Evolutionary conservation across 2,797 vertebrate species (phyloP), one percentile per base, ranked within the genome.

Genomic region (Phrynocephalus vlangalii): DNA sequence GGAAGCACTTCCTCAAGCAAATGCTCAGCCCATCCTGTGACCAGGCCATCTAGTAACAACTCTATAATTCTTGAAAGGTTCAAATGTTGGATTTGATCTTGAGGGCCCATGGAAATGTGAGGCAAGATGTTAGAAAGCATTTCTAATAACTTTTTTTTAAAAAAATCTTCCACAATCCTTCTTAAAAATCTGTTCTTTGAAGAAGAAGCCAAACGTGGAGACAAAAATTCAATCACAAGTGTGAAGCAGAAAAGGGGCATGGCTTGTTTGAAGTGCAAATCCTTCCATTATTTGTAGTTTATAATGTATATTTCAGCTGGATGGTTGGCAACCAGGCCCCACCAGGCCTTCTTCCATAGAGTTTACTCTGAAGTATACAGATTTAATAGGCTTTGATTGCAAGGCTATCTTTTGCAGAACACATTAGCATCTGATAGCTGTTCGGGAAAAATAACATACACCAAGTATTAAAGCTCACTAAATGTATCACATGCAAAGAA

Each of bases 251-350:
- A 28, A 83, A 91, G 50, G 28, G 20, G 7, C 71, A 66, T 38
- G 77, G 83, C 15, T 38, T 80, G 70, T 67, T 83, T 88, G 66
- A 89, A 85, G n/a, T 24, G 66, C 84, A 48, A 90, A 78, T 78
- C 66, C 90, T 76, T 83, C 22, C 66, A 56, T 15, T 84, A 73
- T n/a, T n/a, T 68, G 76, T 72, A 6, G 30, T 33, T 76, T 33
- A 44, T 44, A 73, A 89, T n/a, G 68, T 63, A 8, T 9, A 77
- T 92, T 91, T 86, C 92, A 92, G 86, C 7, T 73, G 66, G 38
- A 5, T 7, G 1, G 50, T 84, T 92, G 92, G 86, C 50, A 33
- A 33, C n/a, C 1, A 11, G 33, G 82, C 83, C 78, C 63, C 0
- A 1, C 77, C 82, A 8, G 38, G 88, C 80, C 56, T 80, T 60